Evolutionary conservation across 1,140 invertebrate species (phyloP).

Genomic region (Zaprionus vittiger): DNA sequence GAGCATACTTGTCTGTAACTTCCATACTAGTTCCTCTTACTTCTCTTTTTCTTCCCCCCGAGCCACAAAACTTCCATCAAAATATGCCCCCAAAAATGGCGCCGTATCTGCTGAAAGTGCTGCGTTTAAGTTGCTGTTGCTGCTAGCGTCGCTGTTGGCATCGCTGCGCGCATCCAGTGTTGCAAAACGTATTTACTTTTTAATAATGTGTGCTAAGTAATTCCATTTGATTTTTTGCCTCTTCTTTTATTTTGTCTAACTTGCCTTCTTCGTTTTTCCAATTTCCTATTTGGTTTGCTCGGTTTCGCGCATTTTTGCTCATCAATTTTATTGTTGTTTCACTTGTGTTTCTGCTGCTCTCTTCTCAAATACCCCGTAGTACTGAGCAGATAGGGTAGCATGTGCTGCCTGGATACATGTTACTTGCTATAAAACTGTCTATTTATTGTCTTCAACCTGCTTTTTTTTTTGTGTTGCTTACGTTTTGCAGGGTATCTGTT

Average conservation of each 20-base stretch:
- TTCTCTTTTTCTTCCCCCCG: too few species aligned
- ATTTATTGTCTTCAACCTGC: not conserved
- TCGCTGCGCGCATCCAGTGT: not conserved
- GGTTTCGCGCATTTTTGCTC: conserved; percentile 2
- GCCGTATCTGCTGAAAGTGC: conserved; percentile 32
- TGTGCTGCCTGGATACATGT: not conserved
- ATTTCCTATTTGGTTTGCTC: conserved; percentile 16
- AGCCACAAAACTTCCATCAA: conserved; percentile 20
- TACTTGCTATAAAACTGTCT: not conserved
- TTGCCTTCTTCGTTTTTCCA: not conserved
- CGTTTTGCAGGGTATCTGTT: not conserved
- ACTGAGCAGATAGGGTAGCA: not conserved
- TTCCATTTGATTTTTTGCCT: conserved; percentile 46
- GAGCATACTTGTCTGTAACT: not conserved
- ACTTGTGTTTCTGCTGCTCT: not conserved
- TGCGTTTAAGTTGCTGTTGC: conserved; percentile 42
- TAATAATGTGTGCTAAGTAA: conserved; percentile 57
- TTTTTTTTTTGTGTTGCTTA: not conserved
- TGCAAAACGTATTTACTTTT: conserved; percentile 42
- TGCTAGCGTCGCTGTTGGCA: not conserved
- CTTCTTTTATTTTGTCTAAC: conserved; percentile 6
- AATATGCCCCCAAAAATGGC: conserved; percentile 52
- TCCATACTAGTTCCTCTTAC: not conserved
- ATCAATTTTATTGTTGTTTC: conserved; percentile 29
- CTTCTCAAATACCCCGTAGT: not conserved